Percentiles rank a stretch among this genome's conserved stretches.
Conservation (phyloP, 2,888 invertebrate genomes). For the Cerastoderma edule region DNA sequence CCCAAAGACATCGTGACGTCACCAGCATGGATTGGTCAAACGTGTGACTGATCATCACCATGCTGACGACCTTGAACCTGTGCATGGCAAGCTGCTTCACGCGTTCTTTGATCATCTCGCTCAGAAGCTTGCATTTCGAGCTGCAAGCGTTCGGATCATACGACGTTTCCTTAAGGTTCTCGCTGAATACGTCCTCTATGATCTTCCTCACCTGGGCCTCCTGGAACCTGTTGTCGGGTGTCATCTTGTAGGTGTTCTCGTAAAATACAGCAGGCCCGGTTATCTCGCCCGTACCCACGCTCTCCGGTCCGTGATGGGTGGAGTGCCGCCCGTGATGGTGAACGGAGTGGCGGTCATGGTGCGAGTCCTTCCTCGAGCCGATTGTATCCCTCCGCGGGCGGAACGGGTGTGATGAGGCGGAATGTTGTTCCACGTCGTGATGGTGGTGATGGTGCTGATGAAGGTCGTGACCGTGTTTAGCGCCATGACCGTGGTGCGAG, state of each 20-base stretch:
- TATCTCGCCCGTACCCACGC: conserved; percentile 63
- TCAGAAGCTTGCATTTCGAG: conserved; percentile 68
- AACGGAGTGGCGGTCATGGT: conserved; percentile 24
- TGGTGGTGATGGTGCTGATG: conserved; percentile 62
- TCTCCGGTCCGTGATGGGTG: conserved; percentile 63
- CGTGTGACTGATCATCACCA: conserved; percentile 72
- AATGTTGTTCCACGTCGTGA: conserved; percentile 57
- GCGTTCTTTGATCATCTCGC: conserved; percentile 75
- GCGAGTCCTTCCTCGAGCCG: conserved; percentile 50
- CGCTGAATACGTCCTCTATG: conserved; percentile 67
- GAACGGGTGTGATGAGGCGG: conserved; percentile 55
- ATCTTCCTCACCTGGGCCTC: conserved; percentile 63
- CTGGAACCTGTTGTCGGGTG: conserved; percentile 68
- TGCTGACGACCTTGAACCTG: conserved; percentile 73
- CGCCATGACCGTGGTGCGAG: conserved; percentile 32
- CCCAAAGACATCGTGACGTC: conserved; percentile 76
- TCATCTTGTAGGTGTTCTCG: conserved; percentile 78
- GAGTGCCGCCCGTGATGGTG: conserved; percentile 50
- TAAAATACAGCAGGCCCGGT: conserved; percentile 59
- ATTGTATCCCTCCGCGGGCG: conserved; percentile 70
- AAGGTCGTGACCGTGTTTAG: conserved; percentile 54
- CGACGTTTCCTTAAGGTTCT: conserved; percentile 67
- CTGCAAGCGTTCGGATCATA: conserved; percentile 69
- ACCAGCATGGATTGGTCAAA: conserved; percentile 71
- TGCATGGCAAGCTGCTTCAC: conserved; percentile 70